phyloP scores from a whole-genome alignment of 2,113 vertebrate genomes.

The Lichenostomus cassidix region DNA sequence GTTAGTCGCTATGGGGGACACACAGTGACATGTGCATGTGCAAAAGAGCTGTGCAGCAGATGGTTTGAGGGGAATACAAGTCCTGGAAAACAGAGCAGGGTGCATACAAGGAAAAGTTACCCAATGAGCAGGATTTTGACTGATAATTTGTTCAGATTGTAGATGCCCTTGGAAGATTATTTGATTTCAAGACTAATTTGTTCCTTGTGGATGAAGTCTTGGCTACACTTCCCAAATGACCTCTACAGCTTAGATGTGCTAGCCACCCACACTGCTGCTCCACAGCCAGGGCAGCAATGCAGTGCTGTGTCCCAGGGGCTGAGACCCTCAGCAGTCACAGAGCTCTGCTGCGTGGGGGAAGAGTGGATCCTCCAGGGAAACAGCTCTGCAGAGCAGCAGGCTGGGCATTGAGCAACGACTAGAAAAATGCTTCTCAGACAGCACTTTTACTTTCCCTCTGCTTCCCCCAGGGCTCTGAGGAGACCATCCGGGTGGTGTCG shows the following conservation, averaged over 20 bases:
- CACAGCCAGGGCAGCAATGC: background rate
- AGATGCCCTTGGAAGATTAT: background rate
- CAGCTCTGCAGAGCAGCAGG: background rate
- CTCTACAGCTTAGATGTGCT: background rate
- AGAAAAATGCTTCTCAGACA: background rate
- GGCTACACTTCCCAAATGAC: background rate
- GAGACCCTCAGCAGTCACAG: background rate
- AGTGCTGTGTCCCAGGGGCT: background rate
- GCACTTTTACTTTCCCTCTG: background rate
- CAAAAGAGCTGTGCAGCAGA: background rate
- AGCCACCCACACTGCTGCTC: background rate
- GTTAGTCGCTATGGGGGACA: background rate
- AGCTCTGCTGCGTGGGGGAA: background rate
- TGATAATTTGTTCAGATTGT: background rate
- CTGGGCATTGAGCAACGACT: background rate
- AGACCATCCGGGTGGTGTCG: constrained; percentile 95
- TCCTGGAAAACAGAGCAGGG: background rate
- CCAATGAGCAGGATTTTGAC: background rate
- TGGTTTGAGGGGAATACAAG: background rate
- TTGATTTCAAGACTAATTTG: background rate
- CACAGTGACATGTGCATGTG: background rate
- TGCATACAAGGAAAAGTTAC: background rate
- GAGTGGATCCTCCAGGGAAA: background rate
- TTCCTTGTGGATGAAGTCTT: background rate
- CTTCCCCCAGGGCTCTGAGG: constrained; percentile 88